phyloP scores from a whole-genome alignment of 30 jellyfish, hydroid and myxozoan genomes.

The Morbakka virulenta region DNA sequence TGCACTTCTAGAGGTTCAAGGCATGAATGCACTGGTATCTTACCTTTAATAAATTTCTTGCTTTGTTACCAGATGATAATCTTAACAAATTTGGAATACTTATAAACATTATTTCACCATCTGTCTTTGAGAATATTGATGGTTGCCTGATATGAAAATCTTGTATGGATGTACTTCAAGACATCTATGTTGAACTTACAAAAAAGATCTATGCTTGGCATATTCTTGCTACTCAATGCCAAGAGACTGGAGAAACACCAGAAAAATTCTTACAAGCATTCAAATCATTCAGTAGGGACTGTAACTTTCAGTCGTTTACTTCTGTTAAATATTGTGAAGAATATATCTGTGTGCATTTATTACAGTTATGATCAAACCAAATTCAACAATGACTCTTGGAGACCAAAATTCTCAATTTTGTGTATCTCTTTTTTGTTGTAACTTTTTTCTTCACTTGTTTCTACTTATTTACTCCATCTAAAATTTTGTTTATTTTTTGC shows the following conservation, averaged over 20 bases:
- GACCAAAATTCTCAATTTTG: slow-evolving; percentile 28
- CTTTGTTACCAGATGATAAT: not conserved
- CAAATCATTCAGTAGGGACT: slow-evolving; percentile 41
- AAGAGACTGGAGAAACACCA: slow-evolving; percentile 35
- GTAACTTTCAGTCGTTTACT: slow-evolving; percentile 38
- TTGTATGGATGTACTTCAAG: slow-evolving; percentile 12
- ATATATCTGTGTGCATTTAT: slow-evolving; percentile 55
- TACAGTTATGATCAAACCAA: slow-evolving; percentile 21
- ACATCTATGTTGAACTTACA: slow-evolving; percentile 6
- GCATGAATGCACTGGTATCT: slow-evolving; percentile 25
- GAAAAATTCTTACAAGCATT: slow-evolving; percentile 42
- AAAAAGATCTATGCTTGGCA: slow-evolving; percentile 7
- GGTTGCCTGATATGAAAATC: slow-evolving; percentile 9
- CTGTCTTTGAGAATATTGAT: not conserved
- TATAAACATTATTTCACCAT: slow-evolving; percentile 11
- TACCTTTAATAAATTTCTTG: slow-evolving; percentile 6
- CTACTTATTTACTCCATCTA: no score
- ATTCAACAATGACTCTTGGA: slow-evolving; percentile 60
- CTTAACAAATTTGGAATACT: not conserved
- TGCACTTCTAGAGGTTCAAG: no score
- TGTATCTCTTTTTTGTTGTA: no score
- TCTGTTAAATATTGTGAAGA: slow-evolving; percentile 44
- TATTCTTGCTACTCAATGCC: slow-evolving; percentile 25
- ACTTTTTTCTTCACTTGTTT: no score
- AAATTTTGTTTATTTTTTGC: no score